Conservation (phyloP, 2,888 invertebrate genomes). For the Arenicola marina region DNA sequence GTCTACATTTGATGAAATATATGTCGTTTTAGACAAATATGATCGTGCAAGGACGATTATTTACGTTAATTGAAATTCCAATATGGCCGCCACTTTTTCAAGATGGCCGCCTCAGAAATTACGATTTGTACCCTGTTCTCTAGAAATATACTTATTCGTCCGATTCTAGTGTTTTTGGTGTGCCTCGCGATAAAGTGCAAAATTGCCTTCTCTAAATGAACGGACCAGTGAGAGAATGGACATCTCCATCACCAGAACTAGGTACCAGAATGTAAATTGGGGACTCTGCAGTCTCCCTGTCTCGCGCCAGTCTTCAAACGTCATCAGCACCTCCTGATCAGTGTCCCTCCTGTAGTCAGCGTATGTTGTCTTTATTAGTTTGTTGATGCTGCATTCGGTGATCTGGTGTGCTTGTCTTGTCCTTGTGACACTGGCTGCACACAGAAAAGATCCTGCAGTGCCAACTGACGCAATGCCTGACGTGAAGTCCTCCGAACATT, state of each 20-base stretch:
- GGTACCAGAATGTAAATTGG: slow-evolving; percentile 26
- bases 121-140: too few relatives aligned
- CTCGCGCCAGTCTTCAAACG: slow-evolving; percentile 20
- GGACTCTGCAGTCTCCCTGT: slow-evolving; percentile 1
- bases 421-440: slow-evolving; percentile 28
- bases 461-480: slow-evolving; percentile 36
- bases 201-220: slow-evolving; percentile 22
- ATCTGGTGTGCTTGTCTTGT: slow-evolving; percentile 33
- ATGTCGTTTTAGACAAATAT: too few relatives aligned
- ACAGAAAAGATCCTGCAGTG: slow-evolving; percentile 36
- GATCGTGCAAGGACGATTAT: too few relatives aligned
- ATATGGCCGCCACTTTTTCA: too few relatives aligned
- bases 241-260: slow-evolving; percentile 16
- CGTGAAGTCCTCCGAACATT: slow-evolving; percentile 48
- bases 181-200: too few relatives aligned
- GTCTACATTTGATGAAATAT: too few relatives aligned
- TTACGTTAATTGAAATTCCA: too few relatives aligned
- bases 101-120: too few relatives aligned
- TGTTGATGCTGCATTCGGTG: slow-evolving; percentile 30
- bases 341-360: too few relatives aligned
- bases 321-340: too few relatives aligned
- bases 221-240: slow-evolving; percentile 18
- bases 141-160: too few relatives aligned
- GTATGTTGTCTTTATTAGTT: slow-evolving; percentile 26
- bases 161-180: too few relatives aligned